Evolutionary conservation across 2,113 vertebrate genomes (phyloP).

Genomic region (Indicator maculatus): DNA sequence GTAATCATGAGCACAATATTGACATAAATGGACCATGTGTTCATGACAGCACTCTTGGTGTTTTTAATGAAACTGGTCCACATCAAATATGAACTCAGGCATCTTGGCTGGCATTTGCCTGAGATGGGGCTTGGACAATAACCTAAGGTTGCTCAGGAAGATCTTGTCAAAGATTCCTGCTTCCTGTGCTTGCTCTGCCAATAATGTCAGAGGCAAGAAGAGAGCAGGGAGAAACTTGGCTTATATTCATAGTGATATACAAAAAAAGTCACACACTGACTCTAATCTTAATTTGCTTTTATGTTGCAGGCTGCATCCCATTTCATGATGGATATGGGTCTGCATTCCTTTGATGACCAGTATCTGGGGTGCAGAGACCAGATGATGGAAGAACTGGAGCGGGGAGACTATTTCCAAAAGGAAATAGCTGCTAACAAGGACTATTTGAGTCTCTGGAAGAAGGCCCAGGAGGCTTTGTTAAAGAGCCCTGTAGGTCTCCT

Average conservation of each 20-base stretch:
- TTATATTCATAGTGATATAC: background rate
- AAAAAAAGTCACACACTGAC: background rate
- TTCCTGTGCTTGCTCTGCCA: background rate
- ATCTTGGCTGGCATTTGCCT: background rate
- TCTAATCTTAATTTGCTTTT: background rate
- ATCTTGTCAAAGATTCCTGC: background rate
- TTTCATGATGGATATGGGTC: constrained; percentile 48
- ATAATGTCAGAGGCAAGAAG: background rate
- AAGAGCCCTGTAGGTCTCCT: constrained; percentile 25
- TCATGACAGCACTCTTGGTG: background rate
- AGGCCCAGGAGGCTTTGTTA: constrained; percentile 6
- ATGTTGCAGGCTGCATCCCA: constrained; percentile 22
- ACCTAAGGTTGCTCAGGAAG: background rate
- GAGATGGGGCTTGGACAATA: background rate
- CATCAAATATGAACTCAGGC: background rate
- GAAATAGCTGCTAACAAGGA: constrained; percentile 42
- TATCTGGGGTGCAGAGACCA: constrained; percentile 67
- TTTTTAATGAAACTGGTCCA: background rate
- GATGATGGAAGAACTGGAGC: constrained; percentile 44
- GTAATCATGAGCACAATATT: background rate
- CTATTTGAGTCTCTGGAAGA: constrained; percentile 35
- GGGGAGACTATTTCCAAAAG: constrained; percentile 59
- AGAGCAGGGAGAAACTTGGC: background rate
- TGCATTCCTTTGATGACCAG: constrained; percentile 74
- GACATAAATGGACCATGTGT: background rate